Base-by-base conservation (phyloP, 64 coral and sea anemone genomes). In the Pocillopora verrucosa region DNA sequence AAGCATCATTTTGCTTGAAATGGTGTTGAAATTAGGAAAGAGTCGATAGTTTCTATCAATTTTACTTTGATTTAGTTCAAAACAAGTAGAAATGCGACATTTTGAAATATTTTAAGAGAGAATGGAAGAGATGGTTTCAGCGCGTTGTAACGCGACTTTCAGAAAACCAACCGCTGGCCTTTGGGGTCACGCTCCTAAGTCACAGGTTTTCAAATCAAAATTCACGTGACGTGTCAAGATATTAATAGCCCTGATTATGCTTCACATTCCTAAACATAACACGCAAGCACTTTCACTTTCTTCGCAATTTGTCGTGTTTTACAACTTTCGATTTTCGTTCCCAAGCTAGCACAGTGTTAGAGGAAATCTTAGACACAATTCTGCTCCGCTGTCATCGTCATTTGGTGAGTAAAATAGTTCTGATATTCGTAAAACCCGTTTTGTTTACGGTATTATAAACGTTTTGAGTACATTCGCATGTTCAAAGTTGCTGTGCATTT, bases 181-280 rank as follows among this genome's bases (percentile, higher is more conserved):
- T 77, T 10, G 41, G 6, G 7, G 37, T 77, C 75, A 56, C 75
- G 45, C 58, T 59, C 19, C 30, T 63, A 13, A 16, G 20, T 60
- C 22, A 2, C 65, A 69, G 30, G 2, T 41, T 2, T 68, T 51
- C 22, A 56, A 51, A 51, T 51, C 25, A 56, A 85, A 72, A 72
- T 72, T 37, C 82, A 57, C 56, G 41, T 85, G 82, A 85, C 82
- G 82, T 85, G 11, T 72, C 64, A 72, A 57, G 16, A 41, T 72
- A 72, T 85, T 34, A 26, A 85, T 72, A 72, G 57, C 38, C 65
- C 45, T 22, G 57, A 83, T 83, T 62, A 85, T 72, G 72, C 20
- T 11, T 26, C 0, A n/a, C 82, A 85, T 85, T 85, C 82, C 82
- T 72, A 57, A 58, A 72, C 61, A 45, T 20, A 1, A 51, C 64